phyloP scores from a whole-genome alignment of 2,113 vertebrate genomes.

The Trematomus loennbergii region DNA sequence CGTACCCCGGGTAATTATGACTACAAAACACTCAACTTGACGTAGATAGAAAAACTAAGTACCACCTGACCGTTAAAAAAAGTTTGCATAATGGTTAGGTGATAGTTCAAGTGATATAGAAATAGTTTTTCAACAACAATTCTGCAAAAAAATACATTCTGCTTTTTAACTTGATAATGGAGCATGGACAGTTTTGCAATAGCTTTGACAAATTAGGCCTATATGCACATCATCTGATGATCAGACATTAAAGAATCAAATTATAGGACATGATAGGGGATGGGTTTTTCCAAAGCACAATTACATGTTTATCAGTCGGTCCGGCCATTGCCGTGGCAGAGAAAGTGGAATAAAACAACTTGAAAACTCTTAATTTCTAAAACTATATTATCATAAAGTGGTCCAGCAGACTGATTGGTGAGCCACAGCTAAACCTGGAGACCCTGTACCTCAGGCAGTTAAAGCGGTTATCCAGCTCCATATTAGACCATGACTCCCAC shows the following conservation, averaged over 20 bases:
- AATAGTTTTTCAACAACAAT: too few relatives aligned
- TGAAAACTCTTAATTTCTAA: too few relatives aligned
- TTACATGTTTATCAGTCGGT: neutral
- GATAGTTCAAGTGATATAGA: neutral
- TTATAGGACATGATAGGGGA: neutral
- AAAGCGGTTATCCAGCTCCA: too few relatives aligned
- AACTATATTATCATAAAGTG: too few relatives aligned
- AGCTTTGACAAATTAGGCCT: too few relatives aligned
- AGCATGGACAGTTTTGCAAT: neutral
- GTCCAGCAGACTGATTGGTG: too few relatives aligned
- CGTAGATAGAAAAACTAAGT: neutral
- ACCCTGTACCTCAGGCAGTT: too few relatives aligned
- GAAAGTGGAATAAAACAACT: neutral
- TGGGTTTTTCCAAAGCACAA: neutral
- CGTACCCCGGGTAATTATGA: constrained; percentile 75
- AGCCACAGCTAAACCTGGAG: too few relatives aligned
- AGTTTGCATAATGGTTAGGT: neutral
- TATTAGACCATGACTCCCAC: too few relatives aligned
- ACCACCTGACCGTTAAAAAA: neutral
- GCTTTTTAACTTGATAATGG: too few relatives aligned
- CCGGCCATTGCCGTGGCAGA: neutral
- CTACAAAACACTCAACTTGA: neutral
- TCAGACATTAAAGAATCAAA: neutral
- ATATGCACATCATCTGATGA: neutral
- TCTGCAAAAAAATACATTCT: too few relatives aligned